Evolutionary conservation across 30 jellyfish, hydroid and myxozoan genomes (phyloP).

Genomic region (Catostylus mosaicus): DNA sequence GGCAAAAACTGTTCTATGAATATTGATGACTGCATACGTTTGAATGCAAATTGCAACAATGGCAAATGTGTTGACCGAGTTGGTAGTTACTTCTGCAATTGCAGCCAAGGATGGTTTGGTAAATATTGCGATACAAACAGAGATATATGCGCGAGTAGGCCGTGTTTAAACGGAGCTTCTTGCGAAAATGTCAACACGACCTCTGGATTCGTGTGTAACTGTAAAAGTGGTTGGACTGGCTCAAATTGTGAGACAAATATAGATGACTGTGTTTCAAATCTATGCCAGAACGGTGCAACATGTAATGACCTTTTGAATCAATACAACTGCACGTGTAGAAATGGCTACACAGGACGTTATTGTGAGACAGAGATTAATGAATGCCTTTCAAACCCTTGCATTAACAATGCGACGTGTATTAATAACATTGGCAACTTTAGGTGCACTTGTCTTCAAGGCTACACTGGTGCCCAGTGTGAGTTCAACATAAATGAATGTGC

Average conservation of each 20-base stretch:
- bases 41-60: constrained; percentile 74
- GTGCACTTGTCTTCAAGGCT: constrained; percentile 67
- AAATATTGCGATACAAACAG: constrained; percentile 59
- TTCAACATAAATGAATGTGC: constrained; percentile 69
- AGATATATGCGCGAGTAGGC: constrained; percentile 53
- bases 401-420: constrained; percentile 66
- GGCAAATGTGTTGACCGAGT: constrained; percentile 84
- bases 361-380: constrained; percentile 70
- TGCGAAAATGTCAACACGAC: constrained; percentile 67
- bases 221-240: constrained; percentile 73
- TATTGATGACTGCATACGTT: constrained; percentile 63
- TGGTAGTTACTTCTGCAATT: constrained; percentile 74
- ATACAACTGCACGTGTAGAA: constrained; percentile 67
- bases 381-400: constrained; percentile 75
- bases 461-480: constrained; percentile 61
- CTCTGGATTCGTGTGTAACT: constrained; percentile 50
- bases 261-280: constrained; percentile 73
- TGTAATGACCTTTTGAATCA: constrained; percentile 68
- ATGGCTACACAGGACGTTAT: constrained; percentile 67
- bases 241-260: constrained; percentile 47
- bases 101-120: constrained; percentile 78
- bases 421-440: constrained; percentile 49
- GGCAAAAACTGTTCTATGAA: constrained; percentile 70
- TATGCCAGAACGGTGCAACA: constrained; percentile 67
- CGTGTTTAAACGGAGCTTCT: constrained; percentile 57